Base-by-base conservation (phyloP, 2,888 invertebrate genomes). In the Drosophila austrosaltans region DNA sequence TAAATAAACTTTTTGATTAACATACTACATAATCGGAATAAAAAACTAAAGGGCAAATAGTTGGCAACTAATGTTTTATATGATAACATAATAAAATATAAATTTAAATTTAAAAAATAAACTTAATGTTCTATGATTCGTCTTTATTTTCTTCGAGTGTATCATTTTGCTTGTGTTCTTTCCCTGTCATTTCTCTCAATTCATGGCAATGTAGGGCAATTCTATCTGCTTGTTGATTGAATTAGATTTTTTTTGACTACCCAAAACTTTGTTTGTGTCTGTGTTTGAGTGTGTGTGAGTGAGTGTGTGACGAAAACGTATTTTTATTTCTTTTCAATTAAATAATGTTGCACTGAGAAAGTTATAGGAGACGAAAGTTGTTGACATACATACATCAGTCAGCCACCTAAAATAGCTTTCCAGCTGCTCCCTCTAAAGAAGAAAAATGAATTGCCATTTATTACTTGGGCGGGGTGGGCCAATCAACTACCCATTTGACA, bases 361-460 rank as follows among this genome's bases (percentile, higher is more conserved):
- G 48, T 72, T 77, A 70, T 73, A 68, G 60, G 62, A 22, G 56
- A 60, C 58, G 61, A 65, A 57, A 54, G 63, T 59, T 74, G 70
- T 69, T 68, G 75, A 79, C 61, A 75, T 72, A 79, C 61, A 75
- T 72, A 85, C 77, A 72, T 67, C 77, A 71, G 75, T 89, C 79
- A 82, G 74, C 22, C n/a, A 57, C 54, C 7, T 30, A 28, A n/a
- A n/a, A 8, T 4, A 28, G 40, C 53, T 61, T 39, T 53, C 28
- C 28, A 28, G 62, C 28, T 58, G 66, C 56, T 48, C 69, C 36
- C 36, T 32, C 58, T 59, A 20, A 25, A 28, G 16, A 68, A 79
- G 77, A 86, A 77, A 80, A 84, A 86, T 89, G 84, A 72, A 75
- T 70, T 75, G 78, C 66, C 76, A 86, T 86, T 89, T 89, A 75